phyloP scores from a whole-genome alignment of 1,140 invertebrate genomes.

The Aphidius gifuensis region DNA sequence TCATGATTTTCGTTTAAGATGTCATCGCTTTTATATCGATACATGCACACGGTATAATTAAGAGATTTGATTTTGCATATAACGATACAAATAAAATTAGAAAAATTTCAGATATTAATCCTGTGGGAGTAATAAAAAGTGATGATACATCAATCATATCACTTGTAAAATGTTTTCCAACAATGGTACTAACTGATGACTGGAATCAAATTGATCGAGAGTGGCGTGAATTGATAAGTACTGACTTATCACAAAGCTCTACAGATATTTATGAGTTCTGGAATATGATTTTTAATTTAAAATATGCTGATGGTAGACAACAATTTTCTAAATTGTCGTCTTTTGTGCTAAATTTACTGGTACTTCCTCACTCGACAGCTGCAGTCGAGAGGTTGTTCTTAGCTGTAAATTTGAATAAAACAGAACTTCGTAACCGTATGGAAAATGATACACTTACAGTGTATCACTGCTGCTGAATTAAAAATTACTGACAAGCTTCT shows the following conservation, averaged over 20 bases:
- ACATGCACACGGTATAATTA: too few species aligned
- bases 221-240: slow-evolving; percentile 14
- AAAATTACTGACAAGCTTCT: too few species aligned
- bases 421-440: slow-evolving; percentile 16
- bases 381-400: slow-evolving; percentile 24
- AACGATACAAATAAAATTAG: too few species aligned
- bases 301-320: slow-evolving; percentile 8
- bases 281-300: slow-evolving; percentile 14
- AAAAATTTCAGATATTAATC: too few species aligned
- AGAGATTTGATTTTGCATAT: too few species aligned
- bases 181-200: background rate
- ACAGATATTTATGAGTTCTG: slow-evolving; percentile 13
- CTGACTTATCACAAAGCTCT: background rate
- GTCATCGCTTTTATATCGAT: too few species aligned
- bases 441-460: too few species aligned
- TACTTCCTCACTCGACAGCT: slow-evolving; percentile 23
- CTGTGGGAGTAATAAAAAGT: too few species aligned
- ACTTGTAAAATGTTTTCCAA: too few species aligned
- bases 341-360: slow-evolving; percentile 11
- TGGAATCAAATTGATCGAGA: slow-evolving; percentile 10
- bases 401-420: slow-evolving; percentile 18
- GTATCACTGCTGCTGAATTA: too few species aligned
- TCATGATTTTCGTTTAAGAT: too few species aligned
- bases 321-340: slow-evolving; percentile 12
- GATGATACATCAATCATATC: too few species aligned